Evolutionary conservation across 2,888 invertebrate genomes (phyloP).

Genomic region (Orthosia incerta): DNA sequence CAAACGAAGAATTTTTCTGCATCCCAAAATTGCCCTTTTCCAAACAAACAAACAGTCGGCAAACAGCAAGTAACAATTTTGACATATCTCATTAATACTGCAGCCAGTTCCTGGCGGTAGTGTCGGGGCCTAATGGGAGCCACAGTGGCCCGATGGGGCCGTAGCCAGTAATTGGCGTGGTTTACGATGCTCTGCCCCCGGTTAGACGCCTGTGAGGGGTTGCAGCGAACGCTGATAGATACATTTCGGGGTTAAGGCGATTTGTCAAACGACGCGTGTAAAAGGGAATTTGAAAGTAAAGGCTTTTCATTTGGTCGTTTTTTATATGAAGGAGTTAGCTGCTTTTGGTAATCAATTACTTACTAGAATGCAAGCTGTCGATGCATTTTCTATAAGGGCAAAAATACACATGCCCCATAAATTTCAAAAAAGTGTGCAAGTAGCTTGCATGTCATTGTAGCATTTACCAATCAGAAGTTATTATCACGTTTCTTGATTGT

Average conservation of each 20-base stretch:
- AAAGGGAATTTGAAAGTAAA: constrained; percentile 16
- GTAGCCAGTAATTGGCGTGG: constrained; percentile 73
- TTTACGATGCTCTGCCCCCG: constrained; percentile 68
- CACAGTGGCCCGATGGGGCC: constrained; percentile 48
- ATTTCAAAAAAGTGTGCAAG: no score
- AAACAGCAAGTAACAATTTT: constrained; percentile 49
- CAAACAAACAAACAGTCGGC: constrained; percentile 41
- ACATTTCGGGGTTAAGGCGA: constrained; percentile 50
- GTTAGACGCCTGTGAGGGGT: constrained; percentile 27
- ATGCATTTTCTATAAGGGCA: no score
- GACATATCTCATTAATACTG: constrained; percentile 58
- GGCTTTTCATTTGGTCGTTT: constrained; percentile 21
- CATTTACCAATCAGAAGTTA: no score
- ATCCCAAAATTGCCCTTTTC: constrained; percentile 20
- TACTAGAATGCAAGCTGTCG: no score
- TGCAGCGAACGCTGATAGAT: constrained; percentile 48
- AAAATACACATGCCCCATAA: no score
- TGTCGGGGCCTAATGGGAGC: constrained; percentile 14
- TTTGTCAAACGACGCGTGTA: constrained; percentile 37
- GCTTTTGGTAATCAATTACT: no score
- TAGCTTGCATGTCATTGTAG: no score
- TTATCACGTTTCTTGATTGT: no score
- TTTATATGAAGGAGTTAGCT: background rate
- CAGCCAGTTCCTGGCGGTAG: constrained; percentile 27
- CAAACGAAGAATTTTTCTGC: background rate